Percentiles rank a stretch among this genome's conserved stretches.
Evolutionary conservation across 1,140 invertebrate species (phyloP).

Genomic region (Pseudomyrmex pallidus): DNA sequence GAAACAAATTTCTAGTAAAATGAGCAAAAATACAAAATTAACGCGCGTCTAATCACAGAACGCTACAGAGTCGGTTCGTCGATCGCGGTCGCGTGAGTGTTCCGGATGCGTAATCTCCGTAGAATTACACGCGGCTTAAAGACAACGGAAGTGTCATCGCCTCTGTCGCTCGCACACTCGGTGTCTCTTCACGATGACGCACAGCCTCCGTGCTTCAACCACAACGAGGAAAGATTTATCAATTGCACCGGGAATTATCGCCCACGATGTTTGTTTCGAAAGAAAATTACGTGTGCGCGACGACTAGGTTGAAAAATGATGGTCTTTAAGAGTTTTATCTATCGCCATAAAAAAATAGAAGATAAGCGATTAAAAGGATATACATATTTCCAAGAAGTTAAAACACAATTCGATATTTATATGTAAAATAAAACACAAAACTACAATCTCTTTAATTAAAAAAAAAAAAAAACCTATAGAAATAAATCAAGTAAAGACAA

Average conservation of each 20-base stretch:
- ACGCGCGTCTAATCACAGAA: constrained; percentile 2
- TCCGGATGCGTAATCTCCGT: constrained; percentile 46
- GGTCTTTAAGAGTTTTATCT: background rate
- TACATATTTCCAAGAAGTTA: no score
- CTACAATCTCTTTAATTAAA: no score
- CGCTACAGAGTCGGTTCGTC: constrained; percentile 4
- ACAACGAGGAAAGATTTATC: constrained; percentile 39
- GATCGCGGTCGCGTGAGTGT: constrained; percentile 25
- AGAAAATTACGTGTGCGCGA: constrained; percentile 25
- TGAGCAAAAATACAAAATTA: constrained; percentile 13
- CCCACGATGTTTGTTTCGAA: constrained; percentile 48
- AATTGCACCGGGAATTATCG: constrained; percentile 42
- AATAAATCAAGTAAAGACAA: no score
- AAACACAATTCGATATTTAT: no score
- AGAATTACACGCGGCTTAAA: constrained; percentile 33
- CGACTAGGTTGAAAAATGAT: constrained; percentile 50
- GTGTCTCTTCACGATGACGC: constrained; percentile 51
- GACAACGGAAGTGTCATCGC: constrained; percentile 35
- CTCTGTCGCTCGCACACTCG: constrained; percentile 29
- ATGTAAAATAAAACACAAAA: no score
- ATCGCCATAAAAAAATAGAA: background rate
- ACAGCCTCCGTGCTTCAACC: constrained; percentile 28
- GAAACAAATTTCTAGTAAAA: background rate
- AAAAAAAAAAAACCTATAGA: no score
- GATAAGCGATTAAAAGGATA: constrained; percentile 29